Percentiles rank a stretch among this genome's conserved stretches.
Conservation (phyloP, 1,140 invertebrate species). For the Babylonia areolata region DNA sequence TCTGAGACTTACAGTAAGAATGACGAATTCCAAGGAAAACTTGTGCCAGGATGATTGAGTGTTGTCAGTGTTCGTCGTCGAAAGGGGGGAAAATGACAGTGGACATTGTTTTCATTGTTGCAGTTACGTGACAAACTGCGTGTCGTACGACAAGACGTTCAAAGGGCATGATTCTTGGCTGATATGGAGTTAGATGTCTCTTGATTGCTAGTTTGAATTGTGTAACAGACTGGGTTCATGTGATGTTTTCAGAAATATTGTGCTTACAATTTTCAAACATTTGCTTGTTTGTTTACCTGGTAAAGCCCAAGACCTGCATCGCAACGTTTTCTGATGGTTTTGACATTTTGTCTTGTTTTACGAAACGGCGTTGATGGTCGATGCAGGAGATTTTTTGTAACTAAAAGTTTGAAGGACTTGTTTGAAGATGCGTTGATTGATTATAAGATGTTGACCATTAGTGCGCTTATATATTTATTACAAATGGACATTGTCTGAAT, state of each 20-base stretch:
- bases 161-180: not conserved
- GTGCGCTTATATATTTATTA: not conserved
- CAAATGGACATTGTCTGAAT: not conserved
- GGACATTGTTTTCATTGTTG: not conserved
- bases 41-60: not conserved
- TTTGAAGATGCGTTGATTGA: not conserved
- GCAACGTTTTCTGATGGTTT: not conserved
- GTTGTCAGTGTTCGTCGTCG: not conserved
- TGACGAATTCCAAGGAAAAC: not conserved
- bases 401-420: not conserved
- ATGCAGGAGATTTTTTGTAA: not conserved
- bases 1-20: not conserved
- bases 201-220: not conserved
- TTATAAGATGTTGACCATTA: not conserved
- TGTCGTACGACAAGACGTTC: not conserved
- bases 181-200: not conserved
- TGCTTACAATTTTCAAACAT: not conserved
- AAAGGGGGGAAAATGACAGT: not conserved
- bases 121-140: not conserved
- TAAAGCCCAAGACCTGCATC: not conserved
- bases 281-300: not conserved
- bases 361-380: not conserved
- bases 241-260: not conserved
- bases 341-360: not conserved
- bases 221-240: not conserved